Base-by-base conservation (phyloP, 2,113 vertebrate genomes). In the Pedionomus torquatus region DNA sequence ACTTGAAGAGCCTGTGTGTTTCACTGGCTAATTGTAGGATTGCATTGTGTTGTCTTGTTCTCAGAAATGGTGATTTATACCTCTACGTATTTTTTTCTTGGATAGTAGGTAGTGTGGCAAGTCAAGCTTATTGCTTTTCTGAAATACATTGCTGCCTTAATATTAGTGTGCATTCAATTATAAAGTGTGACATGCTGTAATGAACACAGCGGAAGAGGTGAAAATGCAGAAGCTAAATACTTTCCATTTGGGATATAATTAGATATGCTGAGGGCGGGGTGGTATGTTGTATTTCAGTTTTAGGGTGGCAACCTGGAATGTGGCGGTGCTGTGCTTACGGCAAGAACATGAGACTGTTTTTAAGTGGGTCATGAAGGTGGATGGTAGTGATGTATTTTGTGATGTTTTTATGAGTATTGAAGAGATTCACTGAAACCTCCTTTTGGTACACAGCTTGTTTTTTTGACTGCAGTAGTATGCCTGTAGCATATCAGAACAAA, bases 81-180 rank as follows among this genome's bases (percentile, higher is more conserved):
- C 14, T 83, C 10, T 83, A 21, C 3, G 2, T 87, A 11, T 89
- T 92, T 93, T 86, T 26, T n/a, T 61, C 26, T 76, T n/a, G 20
- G 31, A 20, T 88, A 74, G 87, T n/a, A 88, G 19, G 37, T 58
- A 72, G 15, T 10, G 10, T 63, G 64, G 43, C 64, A 84, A 60
- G 52, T 52, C 41, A 58, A 58, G 54, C 83, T 93, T 64, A 66
- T 89, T 83, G 78, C 51, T 89, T 95, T 95, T 83, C 91, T 88
- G 37, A 85, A 44, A 24, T 69, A 31, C 4, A 6, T 3, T 76
- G 65, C 48, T 90, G 48, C 33, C 89, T 88, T 70, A 77, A 24
- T 80, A 39, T 33, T 71, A 39, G 13, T 51, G 11, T 68, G 44
- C 0, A 2, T 75, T 93, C 10, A n/a, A 1, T 89, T 85, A 65